Evolutionary conservation across 2,113 vertebrate species (phyloP).

Genomic region (Bos indicus): DNA sequence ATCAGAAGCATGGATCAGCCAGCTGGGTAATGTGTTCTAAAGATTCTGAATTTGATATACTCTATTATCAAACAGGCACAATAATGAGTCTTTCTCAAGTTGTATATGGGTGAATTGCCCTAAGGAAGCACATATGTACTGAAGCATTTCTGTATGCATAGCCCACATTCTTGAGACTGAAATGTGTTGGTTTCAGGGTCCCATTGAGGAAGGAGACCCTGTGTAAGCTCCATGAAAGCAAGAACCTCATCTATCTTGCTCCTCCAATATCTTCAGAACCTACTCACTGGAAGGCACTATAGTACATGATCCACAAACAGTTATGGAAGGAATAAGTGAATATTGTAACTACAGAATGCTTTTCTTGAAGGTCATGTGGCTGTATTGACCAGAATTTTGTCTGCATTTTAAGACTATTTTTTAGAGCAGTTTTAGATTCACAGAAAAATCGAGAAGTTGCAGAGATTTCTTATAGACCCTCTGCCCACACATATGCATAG

Average conservation of each 20-base stretch:
- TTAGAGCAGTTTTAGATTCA: background rate
- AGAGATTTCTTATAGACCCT: background rate
- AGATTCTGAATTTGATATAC: background rate
- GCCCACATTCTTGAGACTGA: background rate
- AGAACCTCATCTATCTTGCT: background rate
- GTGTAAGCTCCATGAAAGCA: background rate
- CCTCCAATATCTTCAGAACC: background rate
- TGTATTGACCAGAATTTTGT: background rate
- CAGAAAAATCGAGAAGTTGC: background rate
- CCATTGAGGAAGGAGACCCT: background rate
- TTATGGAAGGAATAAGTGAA: background rate
- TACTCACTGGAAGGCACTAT: background rate
- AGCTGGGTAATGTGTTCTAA: background rate
- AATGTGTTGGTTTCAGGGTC: background rate
- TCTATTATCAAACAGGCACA: background rate
- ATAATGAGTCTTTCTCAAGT: background rate
- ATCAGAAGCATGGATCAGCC: background rate
- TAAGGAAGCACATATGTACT: background rate
- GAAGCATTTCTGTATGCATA: no score
- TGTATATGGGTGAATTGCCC: no score
- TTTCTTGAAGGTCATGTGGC: background rate
- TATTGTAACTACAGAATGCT: background rate
- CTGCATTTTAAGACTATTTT: background rate
- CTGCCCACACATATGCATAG: background rate
- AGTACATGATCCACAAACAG: background rate